Evolutionary conservation across 2,113 vertebrate species (phyloP).

Genomic region (Urocolius indicus): DNA sequence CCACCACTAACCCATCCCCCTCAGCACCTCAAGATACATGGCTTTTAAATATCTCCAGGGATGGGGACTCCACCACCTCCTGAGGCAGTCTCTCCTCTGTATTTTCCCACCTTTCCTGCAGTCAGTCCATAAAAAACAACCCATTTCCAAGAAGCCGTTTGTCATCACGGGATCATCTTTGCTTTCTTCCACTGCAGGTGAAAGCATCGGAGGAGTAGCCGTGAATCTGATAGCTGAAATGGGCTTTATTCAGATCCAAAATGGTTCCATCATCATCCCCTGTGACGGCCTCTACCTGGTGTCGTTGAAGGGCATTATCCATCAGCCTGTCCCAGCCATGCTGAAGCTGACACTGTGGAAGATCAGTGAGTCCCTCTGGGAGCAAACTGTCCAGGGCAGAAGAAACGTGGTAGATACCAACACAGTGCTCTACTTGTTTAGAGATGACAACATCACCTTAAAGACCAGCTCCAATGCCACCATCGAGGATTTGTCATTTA

Average conservation of each 20-base stretch:
- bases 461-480: background rate
- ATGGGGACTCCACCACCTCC: no score
- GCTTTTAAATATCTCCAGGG: no score
- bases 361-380: background rate
- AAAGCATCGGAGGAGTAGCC: background rate
- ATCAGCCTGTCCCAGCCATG: no score
- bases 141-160: background rate
- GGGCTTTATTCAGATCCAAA: slow-evolving; percentile 29
- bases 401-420: background rate
- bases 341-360: background rate
- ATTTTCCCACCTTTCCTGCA: background rate
- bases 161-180: background rate
- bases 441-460: background rate
- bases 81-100: background rate
- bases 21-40: no score
- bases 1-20: no score
- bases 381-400: background rate
- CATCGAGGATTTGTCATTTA: accelerated
- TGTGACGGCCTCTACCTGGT: slow-evolving; percentile 54
- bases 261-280: slow-evolving; percentile 17
- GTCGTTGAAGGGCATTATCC: background rate
- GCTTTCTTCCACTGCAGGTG: background rate
- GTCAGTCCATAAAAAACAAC: background rate
- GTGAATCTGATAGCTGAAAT: background rate
- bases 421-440: background rate